Percentiles rank a stretch among this genome's conserved stretches.
These are phyloP conservation scores for Rhagologus leucostigma DNA, from an alignment of 2,113 vertebrate genomes.

Conservation along the genomic window DNA sequence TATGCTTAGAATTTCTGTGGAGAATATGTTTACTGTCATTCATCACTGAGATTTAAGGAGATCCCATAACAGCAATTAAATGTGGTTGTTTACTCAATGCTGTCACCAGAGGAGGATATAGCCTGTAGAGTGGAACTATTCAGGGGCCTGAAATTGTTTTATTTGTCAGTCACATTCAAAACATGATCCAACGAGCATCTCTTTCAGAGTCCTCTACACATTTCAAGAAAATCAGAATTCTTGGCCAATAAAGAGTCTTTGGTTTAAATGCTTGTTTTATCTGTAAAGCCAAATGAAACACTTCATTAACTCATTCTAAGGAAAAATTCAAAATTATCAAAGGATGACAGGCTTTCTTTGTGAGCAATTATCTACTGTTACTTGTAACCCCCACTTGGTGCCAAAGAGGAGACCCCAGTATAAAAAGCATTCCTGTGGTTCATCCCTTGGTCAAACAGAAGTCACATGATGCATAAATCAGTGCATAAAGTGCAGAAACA, in stretches of 20 bases:
- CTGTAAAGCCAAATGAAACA: neutral
- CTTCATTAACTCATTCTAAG: neutral
- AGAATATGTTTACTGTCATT: neutral
- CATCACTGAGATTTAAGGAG: neutral
- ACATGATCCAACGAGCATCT: neutral
- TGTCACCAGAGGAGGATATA: neutral
- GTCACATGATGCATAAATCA: neutral
- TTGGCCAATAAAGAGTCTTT: neutral
- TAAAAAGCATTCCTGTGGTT: neutral
- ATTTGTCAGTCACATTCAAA: neutral
- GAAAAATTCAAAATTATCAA: neutral
- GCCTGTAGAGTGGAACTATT: neutral
- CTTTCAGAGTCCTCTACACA: neutral
- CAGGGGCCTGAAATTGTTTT: neutral
- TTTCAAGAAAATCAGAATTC: neutral
- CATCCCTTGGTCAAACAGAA: neutral
- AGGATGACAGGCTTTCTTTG: neutral
- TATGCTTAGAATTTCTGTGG: neutral
- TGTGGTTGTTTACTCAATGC: neutral
- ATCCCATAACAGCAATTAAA: neutral
- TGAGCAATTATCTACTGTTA: neutral
- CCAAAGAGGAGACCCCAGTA: neutral
- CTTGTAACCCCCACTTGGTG: neutral
- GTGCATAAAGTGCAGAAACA: neutral
- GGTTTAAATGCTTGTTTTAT: neutral